Percentiles rank a stretch among this genome's conserved stretches.
Evolutionary conservation across 2,113 vertebrate genomes (phyloP).

Genomic region (Laterallus jamaicensis): DNA sequence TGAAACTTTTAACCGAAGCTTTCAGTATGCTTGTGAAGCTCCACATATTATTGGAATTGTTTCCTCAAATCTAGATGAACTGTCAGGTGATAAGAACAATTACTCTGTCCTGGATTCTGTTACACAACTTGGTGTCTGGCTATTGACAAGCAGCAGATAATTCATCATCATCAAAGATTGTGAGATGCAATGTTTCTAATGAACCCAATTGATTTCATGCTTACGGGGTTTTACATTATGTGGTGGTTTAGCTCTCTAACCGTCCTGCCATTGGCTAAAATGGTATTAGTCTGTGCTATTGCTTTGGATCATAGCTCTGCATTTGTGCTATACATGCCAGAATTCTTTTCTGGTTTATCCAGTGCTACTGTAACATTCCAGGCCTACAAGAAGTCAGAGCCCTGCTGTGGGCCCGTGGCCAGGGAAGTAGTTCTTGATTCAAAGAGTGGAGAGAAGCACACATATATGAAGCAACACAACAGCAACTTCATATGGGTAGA

Average conservation of each 20-base stretch:
- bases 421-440: background rate
- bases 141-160: background rate
- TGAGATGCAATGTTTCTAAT: background rate
- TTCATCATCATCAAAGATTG: background rate
- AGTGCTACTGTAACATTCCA: background rate
- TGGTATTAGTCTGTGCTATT: background rate
- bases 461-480: background rate
- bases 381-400: background rate
- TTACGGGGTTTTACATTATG: background rate
- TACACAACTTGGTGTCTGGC: background rate
- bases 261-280: background rate
- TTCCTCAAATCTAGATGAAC: background rate
- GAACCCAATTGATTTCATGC: background rate
- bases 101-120: background rate
- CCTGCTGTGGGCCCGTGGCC: background rate
- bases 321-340: background rate
- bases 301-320: background rate
- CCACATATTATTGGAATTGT: background rate
- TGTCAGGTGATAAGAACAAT: background rate
- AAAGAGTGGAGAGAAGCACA: background rate
- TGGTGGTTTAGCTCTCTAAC: background rate
- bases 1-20: background rate
- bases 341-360: background rate
- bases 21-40: background rate
- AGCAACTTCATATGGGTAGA: background rate